Evolutionary conservation across 2,888 invertebrate genomes (phyloP).

Genomic region (Platycnemis pennipes): DNA sequence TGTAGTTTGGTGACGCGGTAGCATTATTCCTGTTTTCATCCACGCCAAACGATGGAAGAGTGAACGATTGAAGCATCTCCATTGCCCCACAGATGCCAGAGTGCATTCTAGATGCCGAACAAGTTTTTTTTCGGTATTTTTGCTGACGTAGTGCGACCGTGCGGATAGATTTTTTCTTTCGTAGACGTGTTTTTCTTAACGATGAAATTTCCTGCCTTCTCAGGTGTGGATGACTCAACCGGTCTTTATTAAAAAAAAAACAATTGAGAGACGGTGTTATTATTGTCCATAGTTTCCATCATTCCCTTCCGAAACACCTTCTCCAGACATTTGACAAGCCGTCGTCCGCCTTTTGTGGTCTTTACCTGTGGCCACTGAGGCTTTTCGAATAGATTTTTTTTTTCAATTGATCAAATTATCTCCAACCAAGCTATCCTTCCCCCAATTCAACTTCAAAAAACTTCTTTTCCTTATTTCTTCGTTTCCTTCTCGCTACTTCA

Average conservation of each 20-base stretch:
- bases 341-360: background rate
- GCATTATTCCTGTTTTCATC: too few relatives aligned
- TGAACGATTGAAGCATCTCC: background rate
- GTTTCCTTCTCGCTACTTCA: background rate
- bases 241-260: background rate
- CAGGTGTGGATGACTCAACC: background rate
- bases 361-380: background rate
- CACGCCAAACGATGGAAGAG: background rate
- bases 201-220: background rate
- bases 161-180: background rate
- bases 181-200: background rate
- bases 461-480: background rate
- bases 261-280: background rate
- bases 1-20: too few relatives aligned
- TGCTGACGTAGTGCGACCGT: background rate
- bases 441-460: background rate
- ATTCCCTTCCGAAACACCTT: background rate
- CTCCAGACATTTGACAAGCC: background rate
- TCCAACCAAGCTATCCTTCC: background rate
- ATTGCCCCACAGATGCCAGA: background rate
- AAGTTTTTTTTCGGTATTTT: background rate
- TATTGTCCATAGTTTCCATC: background rate
- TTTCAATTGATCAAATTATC: background rate
- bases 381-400: background rate
- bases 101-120: background rate